phyloP scores from a whole-genome alignment of 1,140 invertebrate species.

The Caenorhabditis remanei region DNA sequence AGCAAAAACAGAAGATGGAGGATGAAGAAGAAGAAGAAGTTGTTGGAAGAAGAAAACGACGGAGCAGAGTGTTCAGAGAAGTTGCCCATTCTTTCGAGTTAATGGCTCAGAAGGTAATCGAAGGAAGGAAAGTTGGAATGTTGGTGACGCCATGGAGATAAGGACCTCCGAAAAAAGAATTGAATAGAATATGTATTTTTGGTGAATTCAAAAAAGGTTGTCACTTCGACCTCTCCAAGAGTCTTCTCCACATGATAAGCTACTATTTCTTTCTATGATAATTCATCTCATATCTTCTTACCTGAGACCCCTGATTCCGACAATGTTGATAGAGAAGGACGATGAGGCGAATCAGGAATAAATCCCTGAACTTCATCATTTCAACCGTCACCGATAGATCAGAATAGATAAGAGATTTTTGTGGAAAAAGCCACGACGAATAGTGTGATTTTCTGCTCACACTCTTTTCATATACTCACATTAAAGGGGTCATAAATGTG shows the following conservation, averaged over 20 bases:
- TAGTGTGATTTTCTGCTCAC: too few relatives aligned
- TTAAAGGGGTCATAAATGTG: too few relatives aligned
- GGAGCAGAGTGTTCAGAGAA: conserved; percentile 41
- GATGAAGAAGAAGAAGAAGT: neutral
- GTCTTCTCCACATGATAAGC: too few relatives aligned
- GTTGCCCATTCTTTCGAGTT: conserved; percentile 41
- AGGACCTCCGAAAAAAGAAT: neutral
- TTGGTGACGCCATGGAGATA: conserved; percentile 43
- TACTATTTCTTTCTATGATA: too few relatives aligned
- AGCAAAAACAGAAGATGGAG: neutral
- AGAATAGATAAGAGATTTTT: too few relatives aligned
- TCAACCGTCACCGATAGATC: neutral
- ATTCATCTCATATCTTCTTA: too few relatives aligned
- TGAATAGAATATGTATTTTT: neutral
- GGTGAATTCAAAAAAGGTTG: too few relatives aligned
- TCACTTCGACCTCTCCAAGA: too few relatives aligned
- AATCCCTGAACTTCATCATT: neutral
- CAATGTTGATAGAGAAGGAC: neutral
- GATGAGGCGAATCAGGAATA: neutral
- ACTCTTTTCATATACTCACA: too few relatives aligned
- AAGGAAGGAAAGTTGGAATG: conserved; percentile 25
- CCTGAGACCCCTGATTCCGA: neutral
- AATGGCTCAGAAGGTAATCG: conserved; percentile 55
- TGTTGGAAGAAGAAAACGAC: neutral
- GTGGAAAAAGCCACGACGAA: too few relatives aligned